Evolutionary conservation across 2,797 vertebrate species (phyloP), one percentile per base, ranked within the genome.

Genomic region (Melanotaenia boesemani): DNA sequence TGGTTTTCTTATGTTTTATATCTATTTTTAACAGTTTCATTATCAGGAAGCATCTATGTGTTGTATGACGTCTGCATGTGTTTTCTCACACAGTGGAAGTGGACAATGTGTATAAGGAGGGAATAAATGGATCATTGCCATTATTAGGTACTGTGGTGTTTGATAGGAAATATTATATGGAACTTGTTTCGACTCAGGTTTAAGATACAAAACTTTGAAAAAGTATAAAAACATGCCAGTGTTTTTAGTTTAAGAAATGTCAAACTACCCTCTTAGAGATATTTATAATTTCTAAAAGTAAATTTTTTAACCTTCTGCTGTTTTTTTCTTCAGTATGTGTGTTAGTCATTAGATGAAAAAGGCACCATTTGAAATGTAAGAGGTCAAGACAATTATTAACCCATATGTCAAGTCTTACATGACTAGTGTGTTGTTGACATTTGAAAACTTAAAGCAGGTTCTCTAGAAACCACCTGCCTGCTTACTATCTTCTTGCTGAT

Each of bases 391-490:
- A 86, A 80, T 87, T 37, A 73, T 88, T 59, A 71, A 86, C 60
- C 22, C 13, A 50, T 18, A 48, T 54, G 34, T 36, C 70, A 26
- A 41, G 54, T 61, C 34, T 30, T 63, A 13, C 57, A 55, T 50
- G 73, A 64, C 55, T 15, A 13, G 30, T 18, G 5, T 16, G 56
- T 59, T 89, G 79, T 87, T 76, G 72, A 68, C 44, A 8, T 84
- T 83, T 86, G 72, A 86, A 81, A 73, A 41, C 68, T 32, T 1
- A 2, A 60, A 12, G 72, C 69, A 72, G 70, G 44, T 76, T 71
- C 80, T 67, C 70, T 70, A 85, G 88, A 92, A 94, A 93, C 89
- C 70, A 70, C 56, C 64, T 61, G 79, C 61, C 34, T 67, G 75
- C 67, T 70, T 44, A 30, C 64, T 76, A 86, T 91, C 86, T 84